A percentile compares a stretch with the other conserved stretches of the same genome.
Evolutionary conservation across 2,888 invertebrate species (phyloP).

Genomic region (Drosophila mettleri): DNA sequence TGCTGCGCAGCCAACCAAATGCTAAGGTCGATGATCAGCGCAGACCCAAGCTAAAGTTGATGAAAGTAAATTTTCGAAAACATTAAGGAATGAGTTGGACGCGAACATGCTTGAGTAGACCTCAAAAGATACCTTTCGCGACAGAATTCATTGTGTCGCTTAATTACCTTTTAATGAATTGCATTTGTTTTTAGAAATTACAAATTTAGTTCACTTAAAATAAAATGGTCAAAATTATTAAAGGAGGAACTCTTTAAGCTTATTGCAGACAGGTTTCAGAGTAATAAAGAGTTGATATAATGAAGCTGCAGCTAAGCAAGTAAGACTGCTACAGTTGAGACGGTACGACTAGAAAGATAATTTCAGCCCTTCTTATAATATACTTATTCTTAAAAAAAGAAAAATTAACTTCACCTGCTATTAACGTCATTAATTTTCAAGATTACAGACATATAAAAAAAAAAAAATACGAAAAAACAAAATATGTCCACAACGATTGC

Average conservation of each 20-base stretch:
- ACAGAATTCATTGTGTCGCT: neutral
- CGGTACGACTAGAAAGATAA: too few species aligned
- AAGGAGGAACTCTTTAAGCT: too few species aligned
- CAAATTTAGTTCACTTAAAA: neutral
- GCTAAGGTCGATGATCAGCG: conserved; percentile 30
- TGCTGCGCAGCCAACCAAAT: conserved; percentile 27
- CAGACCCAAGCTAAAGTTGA: neutral
- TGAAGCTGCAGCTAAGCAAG: too few species aligned
- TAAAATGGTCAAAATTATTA: too few species aligned
- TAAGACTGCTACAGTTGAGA: too few species aligned
- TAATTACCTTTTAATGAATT: neutral
- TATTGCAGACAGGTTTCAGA: too few species aligned
- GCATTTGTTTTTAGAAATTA: neutral
- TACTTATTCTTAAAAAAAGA: too few species aligned
- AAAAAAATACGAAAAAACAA: neutral
- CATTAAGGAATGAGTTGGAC: neutral
- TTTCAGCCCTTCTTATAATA: too few species aligned
- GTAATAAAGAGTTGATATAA: too few species aligned
- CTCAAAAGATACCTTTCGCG: neutral
- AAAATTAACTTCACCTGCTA: neutral
- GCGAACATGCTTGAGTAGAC: neutral
- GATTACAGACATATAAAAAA: neutral
- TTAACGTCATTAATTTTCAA: neutral
- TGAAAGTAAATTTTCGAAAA: neutral
- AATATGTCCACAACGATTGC: conserved; percentile 39